Conservation (phyloP, 2,888 invertebrate species). For the Spialia ferax region DNA sequence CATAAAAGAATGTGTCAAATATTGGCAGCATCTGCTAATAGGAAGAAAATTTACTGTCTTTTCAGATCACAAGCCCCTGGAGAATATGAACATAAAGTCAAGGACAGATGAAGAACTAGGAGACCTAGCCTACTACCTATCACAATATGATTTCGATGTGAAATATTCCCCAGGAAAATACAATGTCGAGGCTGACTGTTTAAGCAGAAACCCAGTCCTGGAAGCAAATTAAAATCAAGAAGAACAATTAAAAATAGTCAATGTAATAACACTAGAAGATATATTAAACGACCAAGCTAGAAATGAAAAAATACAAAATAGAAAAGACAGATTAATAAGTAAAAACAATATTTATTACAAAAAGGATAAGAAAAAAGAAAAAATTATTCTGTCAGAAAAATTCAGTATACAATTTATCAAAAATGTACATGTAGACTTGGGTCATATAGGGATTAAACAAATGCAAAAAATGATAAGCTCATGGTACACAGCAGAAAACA, state of each 20-base stretch:
- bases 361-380: slow-evolving; percentile 36
- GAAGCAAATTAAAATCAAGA: not conserved
- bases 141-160: slow-evolving; percentile 44
- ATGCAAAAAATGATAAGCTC: slow-evolving; percentile 26
- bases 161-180: slow-evolving; percentile 42
- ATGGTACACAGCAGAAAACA: slow-evolving; percentile 17
- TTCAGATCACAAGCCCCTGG: slow-evolving; percentile 43
- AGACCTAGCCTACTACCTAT: slow-evolving; percentile 46
- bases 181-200: slow-evolving; percentile 8
- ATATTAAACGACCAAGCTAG: not conserved
- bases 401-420: slow-evolving; percentile 45
- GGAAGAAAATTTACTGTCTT: slow-evolving; percentile 44
- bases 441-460: slow-evolving; percentile 46
- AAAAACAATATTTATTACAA: slow-evolving; percentile 16
- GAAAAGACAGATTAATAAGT: not conserved
- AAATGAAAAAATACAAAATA: slow-evolving; percentile 10
- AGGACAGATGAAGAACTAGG: slow-evolving; percentile 39
- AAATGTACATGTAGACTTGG: slow-evolving; percentile 41
- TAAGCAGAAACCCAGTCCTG: slow-evolving; percentile 35
- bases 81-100: slow-evolving; percentile 40
- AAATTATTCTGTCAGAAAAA: slow-evolving; percentile 47
- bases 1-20: too few species aligned
- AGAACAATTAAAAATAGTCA: slow-evolving; percentile 16
- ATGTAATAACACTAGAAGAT: slow-evolving; percentile 4
- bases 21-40: slow-evolving; percentile 47